These are phyloP conservation scores for Agrochola circellaris DNA, from an alignment of 2,888 invertebrate genomes.

Conservation along the genomic window DNA sequence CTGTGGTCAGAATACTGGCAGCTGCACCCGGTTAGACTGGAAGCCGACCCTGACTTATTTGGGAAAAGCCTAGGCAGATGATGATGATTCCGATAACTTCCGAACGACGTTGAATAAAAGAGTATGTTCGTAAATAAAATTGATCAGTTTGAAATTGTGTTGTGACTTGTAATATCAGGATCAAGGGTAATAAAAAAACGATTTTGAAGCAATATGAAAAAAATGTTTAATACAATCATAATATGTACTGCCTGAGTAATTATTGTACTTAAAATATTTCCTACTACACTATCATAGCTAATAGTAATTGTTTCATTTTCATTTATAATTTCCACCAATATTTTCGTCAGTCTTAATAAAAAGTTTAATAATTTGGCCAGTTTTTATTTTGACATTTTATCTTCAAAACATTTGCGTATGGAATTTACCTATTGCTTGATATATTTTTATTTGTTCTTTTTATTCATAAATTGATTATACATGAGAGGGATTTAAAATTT, in stretches of 20 bases:
- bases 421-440: slow-evolving; percentile 3
- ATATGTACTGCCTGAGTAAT: slow-evolving; percentile 85
- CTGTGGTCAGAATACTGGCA: background rate
- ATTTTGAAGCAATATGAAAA: slow-evolving; percentile 85
- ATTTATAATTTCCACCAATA: slow-evolving; percentile 74
- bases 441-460: background rate
- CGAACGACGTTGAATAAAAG: background rate
- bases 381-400: slow-evolving; percentile 48
- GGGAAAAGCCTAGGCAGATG: too few relatives aligned
- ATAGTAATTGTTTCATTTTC: slow-evolving; percentile 71
- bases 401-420: slow-evolving; percentile 3
- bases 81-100: background rate
- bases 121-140: too few relatives aligned
- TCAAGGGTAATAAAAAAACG: slow-evolving; percentile 54
- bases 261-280: slow-evolving; percentile 85
- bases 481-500: slow-evolving; percentile 18
- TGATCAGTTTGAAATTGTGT: background rate
- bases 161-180: background rate
- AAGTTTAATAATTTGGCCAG: slow-evolving; percentile 65
- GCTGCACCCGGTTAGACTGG: background rate
- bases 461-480: slow-evolving; percentile 6
- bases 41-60: background rate
- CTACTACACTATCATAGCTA: slow-evolving; percentile 71
- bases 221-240: slow-evolving; percentile 80
- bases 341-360: slow-evolving; percentile 78